Evolutionary conservation across 2,888 invertebrate genomes (phyloP).

Genomic region (Homarus gammarus): DNA sequence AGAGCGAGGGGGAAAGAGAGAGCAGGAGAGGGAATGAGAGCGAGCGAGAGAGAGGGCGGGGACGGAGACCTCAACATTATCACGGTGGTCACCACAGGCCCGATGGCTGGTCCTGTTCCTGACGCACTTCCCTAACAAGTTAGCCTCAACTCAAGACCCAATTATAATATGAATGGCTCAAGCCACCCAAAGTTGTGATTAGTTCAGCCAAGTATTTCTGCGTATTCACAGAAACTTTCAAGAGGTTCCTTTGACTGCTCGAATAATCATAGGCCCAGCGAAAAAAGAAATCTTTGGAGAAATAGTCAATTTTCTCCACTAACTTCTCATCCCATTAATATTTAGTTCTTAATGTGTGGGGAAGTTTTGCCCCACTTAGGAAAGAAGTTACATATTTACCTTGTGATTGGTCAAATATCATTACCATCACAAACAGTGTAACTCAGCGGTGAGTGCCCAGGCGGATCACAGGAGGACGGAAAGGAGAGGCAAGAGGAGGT

Average conservation of each 20-base stretch:
- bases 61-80: neutral
- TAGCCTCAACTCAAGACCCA: constrained; percentile 53
- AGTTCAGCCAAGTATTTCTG: constrained; percentile 57
- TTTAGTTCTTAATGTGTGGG: neutral
- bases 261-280: constrained; percentile 31
- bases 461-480: neutral
- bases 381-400: neutral
- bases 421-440: neutral
- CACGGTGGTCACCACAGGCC: constrained; percentile 24
- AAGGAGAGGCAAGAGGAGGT: neutral
- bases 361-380: neutral
- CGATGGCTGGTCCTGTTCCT: constrained; percentile 14
- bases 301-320: constrained; percentile 26
- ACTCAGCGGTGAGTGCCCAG: neutral
- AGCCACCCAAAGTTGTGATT: constrained; percentile 64
- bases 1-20: neutral
- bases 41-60: no score
- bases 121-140: constrained; percentile 52
- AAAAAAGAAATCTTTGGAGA: constrained; percentile 14
- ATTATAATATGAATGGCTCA: constrained; percentile 61
- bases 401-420: neutral
- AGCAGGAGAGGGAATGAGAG: neutral
- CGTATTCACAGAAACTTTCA: constrained; percentile 43
- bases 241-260: constrained; percentile 29
- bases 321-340: constrained; percentile 40